Evolutionary conservation across 2,113 vertebrate genomes (phyloP).

Genomic region (Australoheros scitulus): DNA sequence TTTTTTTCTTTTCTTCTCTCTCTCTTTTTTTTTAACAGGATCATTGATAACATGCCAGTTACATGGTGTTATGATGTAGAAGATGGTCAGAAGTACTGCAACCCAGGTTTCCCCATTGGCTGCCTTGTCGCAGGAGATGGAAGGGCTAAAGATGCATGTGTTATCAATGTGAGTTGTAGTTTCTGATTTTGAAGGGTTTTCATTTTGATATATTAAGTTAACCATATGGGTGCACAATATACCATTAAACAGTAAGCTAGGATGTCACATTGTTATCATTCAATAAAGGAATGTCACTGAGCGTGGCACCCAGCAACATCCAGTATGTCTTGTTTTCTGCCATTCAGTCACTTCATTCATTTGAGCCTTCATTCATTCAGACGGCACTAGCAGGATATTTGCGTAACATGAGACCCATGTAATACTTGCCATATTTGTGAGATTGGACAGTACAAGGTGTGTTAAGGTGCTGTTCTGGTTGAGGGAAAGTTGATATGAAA

Average conservation of each 20-base stretch:
- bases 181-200: neutral
- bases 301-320: neutral
- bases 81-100: conserved; percentile 92
- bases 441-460: no score
- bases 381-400: neutral
- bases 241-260: neutral
- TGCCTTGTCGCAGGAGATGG: conserved; percentile 91
- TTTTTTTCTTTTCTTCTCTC: neutral
- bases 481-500: no score
- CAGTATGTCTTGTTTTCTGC: neutral
- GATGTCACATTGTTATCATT: neutral
- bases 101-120: conserved; percentile 97
- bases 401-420: no score
- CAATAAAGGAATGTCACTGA: neutral
- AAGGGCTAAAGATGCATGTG: conserved; percentile 92
- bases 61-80: conserved; percentile 99
- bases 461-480: no score
- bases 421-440: no score
- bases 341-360: neutral
- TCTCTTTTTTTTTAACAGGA: conserved; percentile 78
- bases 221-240: neutral
- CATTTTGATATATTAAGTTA: neutral
- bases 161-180: conserved; percentile 89
- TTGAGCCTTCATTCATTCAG: neutral
- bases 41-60: conserved; percentile 99